A percentile compares a stretch with the other conserved stretches of the same genome.
These are phyloP conservation scores for Xenopus petersii DNA, from an alignment of 2,797 vertebrate genomes.

Conservation along the genomic window DNA sequence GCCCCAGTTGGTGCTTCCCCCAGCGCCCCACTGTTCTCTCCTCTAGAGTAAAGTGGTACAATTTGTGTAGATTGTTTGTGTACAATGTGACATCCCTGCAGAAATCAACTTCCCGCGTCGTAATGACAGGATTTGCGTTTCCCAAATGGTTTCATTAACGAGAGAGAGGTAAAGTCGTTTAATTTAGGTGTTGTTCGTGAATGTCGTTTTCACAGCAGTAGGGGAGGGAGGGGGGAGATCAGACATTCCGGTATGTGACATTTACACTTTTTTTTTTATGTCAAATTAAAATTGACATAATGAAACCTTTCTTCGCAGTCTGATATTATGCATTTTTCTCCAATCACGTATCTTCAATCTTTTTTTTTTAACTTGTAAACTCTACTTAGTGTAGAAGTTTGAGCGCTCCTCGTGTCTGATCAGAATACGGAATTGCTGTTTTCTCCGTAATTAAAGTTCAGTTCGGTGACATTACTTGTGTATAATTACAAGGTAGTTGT, in stretches of 20 bases:
- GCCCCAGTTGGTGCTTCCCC: slow-evolving; percentile 18
- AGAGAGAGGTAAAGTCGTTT: slow-evolving; percentile 32
- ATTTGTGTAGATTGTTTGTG: slow-evolving; percentile 32
- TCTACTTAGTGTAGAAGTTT: slow-evolving; percentile 61
- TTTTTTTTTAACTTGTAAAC: slow-evolving; percentile 58
- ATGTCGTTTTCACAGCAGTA: slow-evolving; percentile 45
- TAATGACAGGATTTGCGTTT: slow-evolving; percentile 33
- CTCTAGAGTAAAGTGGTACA: slow-evolving; percentile 10
- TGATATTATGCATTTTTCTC: slow-evolving; percentile 41
- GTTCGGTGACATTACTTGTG: slow-evolving; percentile 75
- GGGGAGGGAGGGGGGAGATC: slow-evolving; percentile 12
- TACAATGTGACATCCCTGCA: slow-evolving; percentile 21
- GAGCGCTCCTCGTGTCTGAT: slow-evolving; percentile 57
- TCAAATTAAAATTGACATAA: slow-evolving; percentile 35
- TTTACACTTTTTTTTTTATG: slow-evolving; percentile 25
- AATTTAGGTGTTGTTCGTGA: slow-evolving; percentile 42
- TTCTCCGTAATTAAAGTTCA: slow-evolving; percentile 78
- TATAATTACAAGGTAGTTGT: slow-evolving; percentile 80
- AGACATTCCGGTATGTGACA: slow-evolving; percentile 35
- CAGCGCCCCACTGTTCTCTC: slow-evolving; percentile 16
- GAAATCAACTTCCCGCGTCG: slow-evolving; percentile 40
- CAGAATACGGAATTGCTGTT: slow-evolving; percentile 61
- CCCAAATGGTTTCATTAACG: slow-evolving; percentile 33
- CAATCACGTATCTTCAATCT: slow-evolving; percentile 46
- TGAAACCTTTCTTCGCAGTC: slow-evolving; percentile 41